Conservation (phyloP, 2,113 vertebrate genomes). For the Scartelaos histophorus region DNA sequence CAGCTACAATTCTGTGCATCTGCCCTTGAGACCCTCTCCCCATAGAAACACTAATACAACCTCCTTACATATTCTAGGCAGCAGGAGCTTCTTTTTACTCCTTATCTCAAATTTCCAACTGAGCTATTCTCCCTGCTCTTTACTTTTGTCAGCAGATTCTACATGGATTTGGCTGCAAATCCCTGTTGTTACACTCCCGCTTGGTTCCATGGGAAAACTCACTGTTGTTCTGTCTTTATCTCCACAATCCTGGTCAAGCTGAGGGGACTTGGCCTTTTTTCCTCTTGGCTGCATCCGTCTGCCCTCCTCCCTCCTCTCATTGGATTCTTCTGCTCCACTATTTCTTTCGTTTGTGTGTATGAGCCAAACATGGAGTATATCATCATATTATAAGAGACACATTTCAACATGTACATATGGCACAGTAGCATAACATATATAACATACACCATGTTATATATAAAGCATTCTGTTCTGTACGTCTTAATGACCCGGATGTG, state of each 20-base stretch:
- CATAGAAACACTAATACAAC: neutral
- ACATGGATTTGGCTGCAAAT: conserved; percentile 4
- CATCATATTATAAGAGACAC: neutral
- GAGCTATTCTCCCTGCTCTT: neutral
- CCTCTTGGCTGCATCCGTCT: neutral
- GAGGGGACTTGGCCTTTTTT: conserved; percentile 3
- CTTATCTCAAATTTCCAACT: neutral
- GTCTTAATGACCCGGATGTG: too few species aligned
- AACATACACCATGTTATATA: too few species aligned
- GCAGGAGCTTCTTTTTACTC: neutral
- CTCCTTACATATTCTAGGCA: conserved; percentile 7
- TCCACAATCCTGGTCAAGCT: neutral
- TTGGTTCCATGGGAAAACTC: neutral
- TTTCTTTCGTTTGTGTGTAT: neutral
- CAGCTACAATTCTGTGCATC: neutral
- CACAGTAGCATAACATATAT: too few species aligned
- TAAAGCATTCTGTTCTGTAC: too few species aligned
- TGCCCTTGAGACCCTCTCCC: neutral
- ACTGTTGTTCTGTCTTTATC: neutral
- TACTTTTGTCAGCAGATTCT: conserved; percentile 12
- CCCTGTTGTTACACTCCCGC: conserved; percentile 2
- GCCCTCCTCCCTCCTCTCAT: neutral
- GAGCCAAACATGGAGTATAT: neutral
- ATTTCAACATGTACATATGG: too few species aligned
- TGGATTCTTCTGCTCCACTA: neutral